These are phyloP conservation scores for Tenrec ecaudatus DNA, from an alignment of 2,113 vertebrate genomes.

Conservation along the genomic window DNA sequence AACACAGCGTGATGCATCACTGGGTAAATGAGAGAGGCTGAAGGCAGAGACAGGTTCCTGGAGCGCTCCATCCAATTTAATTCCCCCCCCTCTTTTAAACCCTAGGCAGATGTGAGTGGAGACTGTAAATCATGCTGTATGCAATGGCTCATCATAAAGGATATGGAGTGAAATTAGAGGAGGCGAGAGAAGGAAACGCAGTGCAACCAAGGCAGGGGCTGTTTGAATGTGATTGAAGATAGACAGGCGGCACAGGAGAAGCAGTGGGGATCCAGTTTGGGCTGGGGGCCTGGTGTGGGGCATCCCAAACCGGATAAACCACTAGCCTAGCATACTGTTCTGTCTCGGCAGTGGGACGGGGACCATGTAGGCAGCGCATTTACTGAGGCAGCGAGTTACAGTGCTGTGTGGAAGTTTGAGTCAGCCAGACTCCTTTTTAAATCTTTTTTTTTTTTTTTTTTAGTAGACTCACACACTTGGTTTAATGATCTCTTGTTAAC, in stretches of 20 bases:
- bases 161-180: conserved; percentile 73
- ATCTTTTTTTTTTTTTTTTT: too few species aligned
- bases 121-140: conserved; percentile 83
- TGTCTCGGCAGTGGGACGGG: neutral
- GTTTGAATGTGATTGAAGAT: conserved; percentile 2
- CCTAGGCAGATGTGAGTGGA: conserved; percentile 80
- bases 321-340: neutral
- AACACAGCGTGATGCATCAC: conserved; percentile 82
- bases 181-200: conserved; percentile 58
- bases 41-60: conserved; percentile 83
- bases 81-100: conserved; percentile 72
- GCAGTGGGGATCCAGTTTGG: neutral
- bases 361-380: too few species aligned
- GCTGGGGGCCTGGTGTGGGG: neutral
- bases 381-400: neutral
- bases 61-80: conserved; percentile 77
- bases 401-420: neutral
- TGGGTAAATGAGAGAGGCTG: conserved; percentile 80
- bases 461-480: too few species aligned
- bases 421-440: neutral
- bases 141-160: conserved; percentile 75
- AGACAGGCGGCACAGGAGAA: neutral
- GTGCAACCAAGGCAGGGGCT: conserved; percentile 55
- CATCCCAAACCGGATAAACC: neutral
- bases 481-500: too few species aligned